Evolutionary conservation across 1,140 invertebrate species (phyloP).

Genomic region (Venustaconcha ellipsiformis): DNA sequence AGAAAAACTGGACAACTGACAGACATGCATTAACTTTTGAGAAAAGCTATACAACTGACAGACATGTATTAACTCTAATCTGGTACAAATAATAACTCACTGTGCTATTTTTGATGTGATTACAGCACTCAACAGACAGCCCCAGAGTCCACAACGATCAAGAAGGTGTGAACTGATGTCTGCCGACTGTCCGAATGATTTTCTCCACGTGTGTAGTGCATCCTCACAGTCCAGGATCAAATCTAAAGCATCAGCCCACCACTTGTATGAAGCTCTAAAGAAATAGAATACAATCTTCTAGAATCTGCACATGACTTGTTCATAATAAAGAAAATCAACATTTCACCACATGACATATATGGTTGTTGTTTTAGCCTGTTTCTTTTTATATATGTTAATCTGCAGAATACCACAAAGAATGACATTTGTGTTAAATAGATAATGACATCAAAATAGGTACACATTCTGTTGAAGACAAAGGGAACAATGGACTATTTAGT

Average conservation of each 20-base stretch:
- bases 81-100: slow-evolving; percentile 45
- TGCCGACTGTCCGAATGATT: slow-evolving; percentile 28
- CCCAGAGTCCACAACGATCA: slow-evolving; percentile 67
- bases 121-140: slow-evolving; percentile 65
- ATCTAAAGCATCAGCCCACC: slow-evolving; percentile 63
- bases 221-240: slow-evolving; percentile 52
- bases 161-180: slow-evolving; percentile 57
- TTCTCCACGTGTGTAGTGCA: slow-evolving; percentile 56
- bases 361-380: no score
- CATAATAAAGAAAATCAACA: no score
- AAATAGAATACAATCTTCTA: no score
- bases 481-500: no score
- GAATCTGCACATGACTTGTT: no score
- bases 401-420: no score
- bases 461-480: no score
- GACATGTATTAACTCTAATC: neutral
- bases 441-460: no score
- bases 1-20: neutral
- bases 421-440: no score
- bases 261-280: slow-evolving; percentile 59
- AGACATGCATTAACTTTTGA: neutral
- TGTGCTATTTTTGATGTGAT: slow-evolving; percentile 68
- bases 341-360: no score
- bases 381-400: no score
- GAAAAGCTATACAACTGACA: neutral